These are phyloP conservation scores for Scaptomyza flava DNA, from an alignment of 2,888 invertebrate genomes.

Conservation along the genomic window DNA sequence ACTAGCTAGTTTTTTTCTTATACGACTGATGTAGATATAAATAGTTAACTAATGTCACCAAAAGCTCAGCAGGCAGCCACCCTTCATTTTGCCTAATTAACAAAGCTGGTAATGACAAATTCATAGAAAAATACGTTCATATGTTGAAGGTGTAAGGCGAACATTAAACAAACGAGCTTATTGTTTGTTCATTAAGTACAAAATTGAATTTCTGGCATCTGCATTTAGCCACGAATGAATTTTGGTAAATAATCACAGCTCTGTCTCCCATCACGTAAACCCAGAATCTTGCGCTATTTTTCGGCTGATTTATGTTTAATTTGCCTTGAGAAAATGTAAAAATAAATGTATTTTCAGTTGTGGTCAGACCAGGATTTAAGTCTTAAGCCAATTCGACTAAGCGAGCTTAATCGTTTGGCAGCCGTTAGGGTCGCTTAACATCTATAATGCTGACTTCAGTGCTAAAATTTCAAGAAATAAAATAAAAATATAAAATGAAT, in stretches of 20 bases:
- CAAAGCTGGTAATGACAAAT: conserved; percentile 18
- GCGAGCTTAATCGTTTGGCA: conserved; percentile 17
- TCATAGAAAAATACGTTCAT: background rate
- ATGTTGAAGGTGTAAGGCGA: background rate
- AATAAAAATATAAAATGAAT: conserved; percentile 21
- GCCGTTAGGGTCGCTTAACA: conserved; percentile 14
- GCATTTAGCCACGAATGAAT: background rate
- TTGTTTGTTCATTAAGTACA: background rate
- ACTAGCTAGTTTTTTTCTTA: conserved; percentile 15
- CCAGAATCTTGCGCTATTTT: conserved; percentile 21
- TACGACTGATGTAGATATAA: conserved; percentile 19
- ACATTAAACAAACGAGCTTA: conserved; percentile 9
- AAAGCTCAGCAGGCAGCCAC: conserved; percentile 35
- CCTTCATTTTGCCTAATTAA: conserved; percentile 58
- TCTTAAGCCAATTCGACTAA: conserved; percentile 11
- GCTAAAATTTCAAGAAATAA: background rate
- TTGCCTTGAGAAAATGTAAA: conserved; percentile 24
- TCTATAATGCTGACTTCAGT: conserved; percentile 49
- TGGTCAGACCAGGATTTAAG: conserved; percentile 18
- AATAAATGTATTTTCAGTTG: conserved; percentile 24
- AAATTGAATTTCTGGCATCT: conserved; percentile 22
- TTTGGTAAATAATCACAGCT: background rate
- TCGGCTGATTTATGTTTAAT: conserved; percentile 41
- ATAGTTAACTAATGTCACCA: conserved; percentile 15
- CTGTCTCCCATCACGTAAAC: background rate